Evolutionary conservation across 2,888 invertebrate genomes (phyloP).

Genomic region (Meghimatium bilineatum): DNA sequence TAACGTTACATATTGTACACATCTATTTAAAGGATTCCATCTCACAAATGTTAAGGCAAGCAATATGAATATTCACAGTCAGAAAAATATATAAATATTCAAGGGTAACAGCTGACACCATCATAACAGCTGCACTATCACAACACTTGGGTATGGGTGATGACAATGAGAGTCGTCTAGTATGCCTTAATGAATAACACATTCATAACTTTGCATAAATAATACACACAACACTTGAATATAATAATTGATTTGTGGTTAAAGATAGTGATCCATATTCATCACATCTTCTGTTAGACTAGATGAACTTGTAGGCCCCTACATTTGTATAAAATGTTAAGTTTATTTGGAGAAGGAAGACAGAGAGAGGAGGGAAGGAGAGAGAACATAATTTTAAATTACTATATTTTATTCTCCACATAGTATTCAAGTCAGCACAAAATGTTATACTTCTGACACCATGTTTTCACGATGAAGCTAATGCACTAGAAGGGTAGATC

Average conservation of each 20-base stretch:
- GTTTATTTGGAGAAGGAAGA: not conserved
- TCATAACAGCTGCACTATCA: not conserved
- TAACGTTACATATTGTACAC: not conserved
- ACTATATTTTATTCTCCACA: not conserved
- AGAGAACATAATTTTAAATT: not conserved
- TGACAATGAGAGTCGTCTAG: slow-evolving; percentile 12
- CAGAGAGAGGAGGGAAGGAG: not conserved
- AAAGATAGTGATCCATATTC: not conserved
- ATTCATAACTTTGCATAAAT: not conserved
- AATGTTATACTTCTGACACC: not conserved
- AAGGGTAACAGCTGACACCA: not conserved
- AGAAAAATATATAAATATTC: not conserved
- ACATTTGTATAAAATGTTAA: not conserved
- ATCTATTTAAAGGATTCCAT: not conserved
- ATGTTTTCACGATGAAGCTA: not conserved
- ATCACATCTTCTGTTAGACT: not conserved
- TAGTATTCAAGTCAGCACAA: not conserved
- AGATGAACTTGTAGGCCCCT: not conserved
- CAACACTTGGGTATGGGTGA: not conserved
- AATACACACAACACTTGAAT: not conserved
- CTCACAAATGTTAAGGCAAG: slow-evolving; percentile 1
- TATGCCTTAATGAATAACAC: not conserved
- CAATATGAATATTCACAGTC: not conserved
- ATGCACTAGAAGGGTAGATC: not conserved
- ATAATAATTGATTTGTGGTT: not conserved